These are phyloP conservation scores for Patiria miniata DNA, from an alignment of 35 echinoderm and acorn worm genomes.

Conservation along the genomic window DNA sequence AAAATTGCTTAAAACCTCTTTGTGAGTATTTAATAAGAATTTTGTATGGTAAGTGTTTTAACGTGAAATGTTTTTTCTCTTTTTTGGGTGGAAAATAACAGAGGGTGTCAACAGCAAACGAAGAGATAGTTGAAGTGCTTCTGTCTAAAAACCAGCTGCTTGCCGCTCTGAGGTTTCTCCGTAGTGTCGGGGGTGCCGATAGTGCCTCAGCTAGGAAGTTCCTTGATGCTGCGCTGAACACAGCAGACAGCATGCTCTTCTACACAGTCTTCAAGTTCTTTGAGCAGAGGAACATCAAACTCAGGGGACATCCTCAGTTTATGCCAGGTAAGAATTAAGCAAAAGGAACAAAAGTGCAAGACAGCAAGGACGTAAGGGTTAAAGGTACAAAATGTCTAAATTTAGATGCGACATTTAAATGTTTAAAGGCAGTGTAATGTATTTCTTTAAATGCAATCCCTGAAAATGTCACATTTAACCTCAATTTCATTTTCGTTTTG, in stretches of 20 bases:
- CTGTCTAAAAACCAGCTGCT: constrained; percentile 98
- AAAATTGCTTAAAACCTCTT: no score
- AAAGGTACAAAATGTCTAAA: no score
- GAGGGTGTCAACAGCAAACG: constrained; percentile 95
- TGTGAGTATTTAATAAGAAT: background rate
- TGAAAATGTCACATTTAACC: no score
- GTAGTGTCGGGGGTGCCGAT: constrained; percentile 87
- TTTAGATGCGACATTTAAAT: no score
- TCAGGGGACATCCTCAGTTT: constrained; percentile 84
- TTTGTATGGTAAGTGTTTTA: no score
- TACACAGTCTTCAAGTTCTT: constrained; percentile 99
- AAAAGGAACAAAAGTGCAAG: background rate
- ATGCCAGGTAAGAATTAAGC: constrained; percentile 62
- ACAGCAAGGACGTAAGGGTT: no score
- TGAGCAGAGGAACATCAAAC: constrained; percentile 92
- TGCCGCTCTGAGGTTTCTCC: constrained; percentile 78
- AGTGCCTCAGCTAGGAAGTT: constrained; percentile 94
- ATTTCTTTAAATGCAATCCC: no score
- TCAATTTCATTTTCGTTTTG: no score
- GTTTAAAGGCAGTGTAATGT: no score
- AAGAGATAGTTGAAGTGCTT: constrained; percentile 95
- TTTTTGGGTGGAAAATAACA: no score
- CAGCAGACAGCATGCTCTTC: constrained; percentile 83
- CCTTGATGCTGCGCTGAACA: constrained; percentile 87
- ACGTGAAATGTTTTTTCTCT: no score